phyloP scores from a whole-genome alignment of 1,140 invertebrate genomes.

The Aphelenchoides besseyi region DNA sequence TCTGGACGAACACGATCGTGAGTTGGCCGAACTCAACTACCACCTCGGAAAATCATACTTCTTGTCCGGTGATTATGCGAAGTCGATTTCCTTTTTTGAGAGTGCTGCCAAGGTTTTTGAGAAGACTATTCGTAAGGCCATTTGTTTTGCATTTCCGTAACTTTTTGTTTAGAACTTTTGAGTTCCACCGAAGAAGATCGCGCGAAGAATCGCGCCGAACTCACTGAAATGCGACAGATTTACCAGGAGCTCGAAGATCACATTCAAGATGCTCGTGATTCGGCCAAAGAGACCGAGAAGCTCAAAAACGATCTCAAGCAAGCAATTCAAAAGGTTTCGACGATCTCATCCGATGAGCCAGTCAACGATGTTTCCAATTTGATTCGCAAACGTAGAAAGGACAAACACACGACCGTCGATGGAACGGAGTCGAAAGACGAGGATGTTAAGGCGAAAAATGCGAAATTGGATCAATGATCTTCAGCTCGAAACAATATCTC shows the following conservation, averaged over 20 bases:
- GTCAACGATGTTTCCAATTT: conserved; percentile 9
- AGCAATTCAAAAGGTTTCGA: neutral
- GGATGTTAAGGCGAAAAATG: too few relatives aligned
- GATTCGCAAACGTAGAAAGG: neutral
- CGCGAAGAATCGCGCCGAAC: neutral
- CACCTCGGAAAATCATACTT: neutral
- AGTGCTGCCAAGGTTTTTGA: neutral
- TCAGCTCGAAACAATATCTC: too few relatives aligned
- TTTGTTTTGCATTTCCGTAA: neutral
- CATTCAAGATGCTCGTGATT: neutral
- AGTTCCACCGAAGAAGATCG: neutral
- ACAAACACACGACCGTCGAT: neutral
- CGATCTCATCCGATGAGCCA: neutral
- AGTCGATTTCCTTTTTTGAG: neutral
- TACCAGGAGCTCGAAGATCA: neutral
- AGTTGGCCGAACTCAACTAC: neutral
- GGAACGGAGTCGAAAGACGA: neutral
- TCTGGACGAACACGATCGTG: conserved; percentile 3
- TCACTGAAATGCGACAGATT: neutral
- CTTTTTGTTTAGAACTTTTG: neutral
- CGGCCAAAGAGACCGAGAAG: neutral
- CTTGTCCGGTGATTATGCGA: neutral
- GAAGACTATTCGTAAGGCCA: neutral
- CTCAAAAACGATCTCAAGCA: neutral
- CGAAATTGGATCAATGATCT: too few relatives aligned